A percentile compares a stretch with the other conserved stretches of the same genome.
phyloP scores from a whole-genome alignment of 2,797 vertebrate species.

The Argya squamiceps region DNA sequence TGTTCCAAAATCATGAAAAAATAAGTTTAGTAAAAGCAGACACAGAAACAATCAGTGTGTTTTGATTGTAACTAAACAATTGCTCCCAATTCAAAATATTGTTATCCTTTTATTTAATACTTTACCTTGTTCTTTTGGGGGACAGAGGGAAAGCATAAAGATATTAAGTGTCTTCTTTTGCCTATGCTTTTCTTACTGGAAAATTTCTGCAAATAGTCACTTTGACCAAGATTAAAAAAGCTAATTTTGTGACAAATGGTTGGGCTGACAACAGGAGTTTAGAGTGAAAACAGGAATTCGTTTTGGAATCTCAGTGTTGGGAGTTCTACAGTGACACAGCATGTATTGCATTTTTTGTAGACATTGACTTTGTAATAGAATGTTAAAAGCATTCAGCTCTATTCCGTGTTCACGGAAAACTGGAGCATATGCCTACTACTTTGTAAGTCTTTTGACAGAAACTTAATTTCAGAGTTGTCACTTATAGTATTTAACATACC shows the following conservation, averaged over 20 bases:
- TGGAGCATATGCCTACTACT: not conserved
- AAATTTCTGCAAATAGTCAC: not conserved
- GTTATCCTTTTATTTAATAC: not conserved
- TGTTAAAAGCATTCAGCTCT: not conserved
- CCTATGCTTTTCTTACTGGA: not conserved
- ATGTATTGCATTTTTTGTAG: not conserved
- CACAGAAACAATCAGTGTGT: not conserved
- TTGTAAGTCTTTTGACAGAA: constrained; percentile 18
- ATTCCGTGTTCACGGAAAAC: not conserved
- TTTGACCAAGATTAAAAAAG: not conserved
- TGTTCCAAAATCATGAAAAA: not conserved
- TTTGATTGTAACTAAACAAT: not conserved
- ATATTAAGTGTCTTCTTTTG: not conserved
- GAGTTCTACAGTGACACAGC: not conserved
- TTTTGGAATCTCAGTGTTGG: not conserved
- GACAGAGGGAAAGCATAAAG: not conserved
- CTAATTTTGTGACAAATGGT: not conserved
- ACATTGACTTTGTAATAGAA: not conserved
- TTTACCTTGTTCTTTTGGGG: not conserved
- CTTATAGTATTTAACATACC: not conserved
- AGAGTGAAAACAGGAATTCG: not conserved
- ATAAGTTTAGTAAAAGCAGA: not conserved
- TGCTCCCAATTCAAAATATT: not conserved
- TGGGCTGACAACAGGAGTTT: not conserved
- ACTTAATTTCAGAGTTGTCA: not conserved